Evolutionary conservation across 2,797 vertebrate genomes (phyloP).

Genomic region (Leptodactylus fallax): DNA sequence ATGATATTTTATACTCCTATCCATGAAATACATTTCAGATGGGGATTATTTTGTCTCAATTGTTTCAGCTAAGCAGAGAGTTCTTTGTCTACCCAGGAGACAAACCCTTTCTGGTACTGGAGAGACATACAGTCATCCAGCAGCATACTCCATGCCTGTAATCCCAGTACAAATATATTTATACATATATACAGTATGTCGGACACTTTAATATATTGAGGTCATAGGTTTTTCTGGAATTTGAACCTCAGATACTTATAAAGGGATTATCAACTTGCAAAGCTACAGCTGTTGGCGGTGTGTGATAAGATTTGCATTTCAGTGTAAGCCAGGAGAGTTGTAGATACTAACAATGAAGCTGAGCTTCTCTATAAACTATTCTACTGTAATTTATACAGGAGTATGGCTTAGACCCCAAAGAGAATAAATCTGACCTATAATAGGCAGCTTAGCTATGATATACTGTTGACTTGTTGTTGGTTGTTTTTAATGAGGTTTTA

Average conservation of each 20-base stretch:
- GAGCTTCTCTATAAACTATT: constrained; percentile 22
- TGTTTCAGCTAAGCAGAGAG: constrained; percentile 50
- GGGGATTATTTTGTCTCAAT: constrained; percentile 46
- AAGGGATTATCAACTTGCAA: constrained; percentile 38
- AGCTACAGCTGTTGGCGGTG: constrained; percentile 43
- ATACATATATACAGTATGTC: constrained; percentile 11
- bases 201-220: constrained; percentile 33
- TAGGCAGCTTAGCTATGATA: neutral
- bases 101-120: constrained; percentile 32
- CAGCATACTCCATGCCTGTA: neutral
- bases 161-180: constrained; percentile 30
- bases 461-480: neutral
- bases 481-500: neutral
- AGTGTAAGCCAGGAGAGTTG: neutral
- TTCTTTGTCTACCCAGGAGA: constrained; percentile 33
- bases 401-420: neutral
- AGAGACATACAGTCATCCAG: neutral
- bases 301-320: constrained; percentile 47
- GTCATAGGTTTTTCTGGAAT: constrained; percentile 42
- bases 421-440: neutral
- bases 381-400: neutral
- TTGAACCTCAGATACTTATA: constrained; percentile 24
- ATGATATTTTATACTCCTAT: constrained; percentile 45
- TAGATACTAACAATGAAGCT: constrained; percentile 36
- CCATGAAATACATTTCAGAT: constrained; percentile 47